phyloP scores from a whole-genome alignment of 2,888 invertebrate species.

The Noctua pronuba region DNA sequence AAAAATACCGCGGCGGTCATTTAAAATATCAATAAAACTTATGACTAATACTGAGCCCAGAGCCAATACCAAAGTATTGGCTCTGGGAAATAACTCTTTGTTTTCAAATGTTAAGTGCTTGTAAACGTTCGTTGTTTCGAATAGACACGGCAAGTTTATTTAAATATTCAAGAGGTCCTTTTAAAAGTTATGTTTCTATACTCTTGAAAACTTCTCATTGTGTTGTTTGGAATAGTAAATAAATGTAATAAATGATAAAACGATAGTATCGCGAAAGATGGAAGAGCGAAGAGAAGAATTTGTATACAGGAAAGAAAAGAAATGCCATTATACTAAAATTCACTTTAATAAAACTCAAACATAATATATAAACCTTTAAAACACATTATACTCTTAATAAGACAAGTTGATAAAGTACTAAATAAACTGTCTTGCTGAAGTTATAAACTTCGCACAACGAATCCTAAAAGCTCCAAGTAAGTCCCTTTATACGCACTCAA shows the following conservation, averaged over 20 bases:
- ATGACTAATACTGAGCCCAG: slow-evolving; percentile 63
- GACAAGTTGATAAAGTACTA: slow-evolving; percentile 8
- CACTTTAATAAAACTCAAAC: background rate
- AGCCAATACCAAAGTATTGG: too few species aligned
- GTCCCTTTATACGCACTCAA: slow-evolving; percentile 57
- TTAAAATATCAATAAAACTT: slow-evolving; percentile 66
- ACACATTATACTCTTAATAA: slow-evolving; percentile 3
- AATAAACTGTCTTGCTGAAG: slow-evolving; percentile 18
- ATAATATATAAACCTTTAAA: slow-evolving; percentile 1
- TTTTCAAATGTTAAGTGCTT: slow-evolving; percentile 46
- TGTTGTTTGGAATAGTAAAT: background rate
- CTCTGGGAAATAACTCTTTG: slow-evolving; percentile 53
- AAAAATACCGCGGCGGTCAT: slow-evolving; percentile 61
- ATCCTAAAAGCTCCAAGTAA: slow-evolving; percentile 38
- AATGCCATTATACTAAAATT: background rate
- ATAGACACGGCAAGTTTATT: slow-evolving; percentile 13
- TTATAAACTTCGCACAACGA: slow-evolving; percentile 37
- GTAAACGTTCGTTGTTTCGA: slow-evolving; percentile 34
- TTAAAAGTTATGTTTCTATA: background rate
- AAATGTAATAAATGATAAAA: too few species aligned
- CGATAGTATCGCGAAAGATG: background rate
- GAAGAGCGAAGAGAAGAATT: background rate
- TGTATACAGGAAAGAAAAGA: background rate
- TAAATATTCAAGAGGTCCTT: slow-evolving; percentile 14
- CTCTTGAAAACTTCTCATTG: background rate